Evolutionary conservation across 1,140 invertebrate genomes (phyloP).

Genomic region (Agrilus planipennis): DNA sequence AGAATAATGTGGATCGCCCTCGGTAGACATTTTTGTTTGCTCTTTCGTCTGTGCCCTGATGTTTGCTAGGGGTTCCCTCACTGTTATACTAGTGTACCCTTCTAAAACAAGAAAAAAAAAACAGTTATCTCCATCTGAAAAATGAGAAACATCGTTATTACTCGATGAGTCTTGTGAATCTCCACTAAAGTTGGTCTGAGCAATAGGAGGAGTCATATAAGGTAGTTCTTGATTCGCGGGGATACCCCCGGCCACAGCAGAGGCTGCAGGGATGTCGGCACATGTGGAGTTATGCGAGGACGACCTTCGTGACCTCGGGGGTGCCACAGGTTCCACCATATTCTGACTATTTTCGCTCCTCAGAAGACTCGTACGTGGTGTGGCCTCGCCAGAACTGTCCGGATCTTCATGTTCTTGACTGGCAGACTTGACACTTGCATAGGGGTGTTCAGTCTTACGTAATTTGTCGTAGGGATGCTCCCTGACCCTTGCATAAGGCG

Average conservation of each 20-base stretch:
- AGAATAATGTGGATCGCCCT: conserved; percentile 63
- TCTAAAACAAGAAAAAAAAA: conserved; percentile 47
- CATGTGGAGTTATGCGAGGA: conserved; percentile 36
- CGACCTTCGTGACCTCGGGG: conserved; percentile 37
- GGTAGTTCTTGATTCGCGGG: conserved; percentile 78
- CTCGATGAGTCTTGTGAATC: conserved; percentile 76
- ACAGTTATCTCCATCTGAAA: conserved; percentile 2
- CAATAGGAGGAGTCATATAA: conserved; percentile 75
- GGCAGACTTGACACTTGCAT: conserved; percentile 47
- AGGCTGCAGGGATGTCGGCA: conserved; percentile 59
- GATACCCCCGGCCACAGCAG: conserved; percentile 69
- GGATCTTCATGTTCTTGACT: conserved; percentile 4
- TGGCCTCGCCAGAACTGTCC: conserved; percentile 3
- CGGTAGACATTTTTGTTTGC: conserved; percentile 36
- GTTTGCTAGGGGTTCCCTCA: conserved; percentile 70
- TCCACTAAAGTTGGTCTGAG: conserved; percentile 62
- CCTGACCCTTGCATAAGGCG: conserved; percentile 45
- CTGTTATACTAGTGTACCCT: conserved; percentile 84
- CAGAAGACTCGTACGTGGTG: background rate
- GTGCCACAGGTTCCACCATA: conserved; percentile 14
- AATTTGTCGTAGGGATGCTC: conserved; percentile 38
- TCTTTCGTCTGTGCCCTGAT: conserved; percentile 45
- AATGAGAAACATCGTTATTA: conserved; percentile 32
- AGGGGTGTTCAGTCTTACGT: conserved; percentile 48
- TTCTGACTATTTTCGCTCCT: background rate